Evolutionary conservation across 2,888 invertebrate genomes (phyloP).

Genomic region (Melipona bicolor): DNA sequence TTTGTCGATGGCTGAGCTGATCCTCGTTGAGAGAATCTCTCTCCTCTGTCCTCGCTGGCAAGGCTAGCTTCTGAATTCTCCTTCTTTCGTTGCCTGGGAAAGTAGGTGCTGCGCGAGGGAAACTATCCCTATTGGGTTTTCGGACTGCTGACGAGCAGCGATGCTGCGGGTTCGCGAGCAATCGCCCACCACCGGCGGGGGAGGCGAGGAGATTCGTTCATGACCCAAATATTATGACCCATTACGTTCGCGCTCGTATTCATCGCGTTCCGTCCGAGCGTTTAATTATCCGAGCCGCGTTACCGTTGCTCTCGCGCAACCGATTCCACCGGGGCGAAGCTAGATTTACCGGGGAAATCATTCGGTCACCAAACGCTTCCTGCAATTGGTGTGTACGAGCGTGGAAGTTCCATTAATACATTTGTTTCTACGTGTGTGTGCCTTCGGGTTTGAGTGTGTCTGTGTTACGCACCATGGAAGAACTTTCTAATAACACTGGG

Average conservation of each 20-base stretch:
- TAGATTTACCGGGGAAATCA: constrained; percentile 1
- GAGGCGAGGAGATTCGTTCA: constrained; percentile 29
- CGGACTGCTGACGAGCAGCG: not conserved
- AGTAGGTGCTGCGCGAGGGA: not conserved
- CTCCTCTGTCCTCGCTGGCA: not conserved
- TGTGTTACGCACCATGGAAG: not conserved
- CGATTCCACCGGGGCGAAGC: not conserved
- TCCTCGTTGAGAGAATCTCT: constrained; percentile 33
- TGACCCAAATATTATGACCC: constrained; percentile 47
- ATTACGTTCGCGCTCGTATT: constrained; percentile 25
- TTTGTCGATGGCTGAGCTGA: constrained; percentile 28
- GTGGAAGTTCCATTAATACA: not conserved
- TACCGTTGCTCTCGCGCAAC: not conserved
- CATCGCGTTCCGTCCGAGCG: constrained; percentile 12
- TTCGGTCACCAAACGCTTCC: not conserved
- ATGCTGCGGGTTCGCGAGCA: not conserved
- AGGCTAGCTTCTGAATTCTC: not conserved
- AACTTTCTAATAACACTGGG: too few species aligned
- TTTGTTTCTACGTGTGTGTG: not conserved
- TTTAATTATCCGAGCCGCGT: constrained; percentile 27
- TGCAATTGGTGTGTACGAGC: not conserved
- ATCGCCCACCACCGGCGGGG: not conserved
- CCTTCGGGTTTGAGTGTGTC: not conserved
- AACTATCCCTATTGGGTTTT: not conserved
- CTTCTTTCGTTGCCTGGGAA: not conserved